These are phyloP conservation scores for Monarcha castaneiventris DNA, from an alignment of 2,113 vertebrate species.

Conservation along the genomic window DNA sequence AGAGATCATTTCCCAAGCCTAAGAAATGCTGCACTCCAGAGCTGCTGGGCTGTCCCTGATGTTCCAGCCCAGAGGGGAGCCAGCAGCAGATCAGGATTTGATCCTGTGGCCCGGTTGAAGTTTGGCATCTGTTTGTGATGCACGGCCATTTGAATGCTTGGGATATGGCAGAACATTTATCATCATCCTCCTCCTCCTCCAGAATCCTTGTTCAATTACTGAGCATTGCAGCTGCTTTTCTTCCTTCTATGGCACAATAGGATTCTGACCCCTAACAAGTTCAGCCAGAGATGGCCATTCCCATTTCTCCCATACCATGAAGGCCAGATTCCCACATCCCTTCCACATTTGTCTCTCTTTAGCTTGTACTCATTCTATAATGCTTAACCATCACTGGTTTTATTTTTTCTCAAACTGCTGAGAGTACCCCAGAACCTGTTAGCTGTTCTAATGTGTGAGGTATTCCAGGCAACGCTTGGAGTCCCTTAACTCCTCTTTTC, in stretches of 20 bases:
- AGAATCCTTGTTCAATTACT: background rate
- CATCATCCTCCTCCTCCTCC: background rate
- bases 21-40: background rate
- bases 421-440: background rate
- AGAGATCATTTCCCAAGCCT: background rate
- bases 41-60: background rate
- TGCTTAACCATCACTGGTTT: background rate
- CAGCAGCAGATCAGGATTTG: background rate
- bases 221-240: background rate
- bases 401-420: background rate
- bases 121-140: background rate
- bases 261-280: background rate
- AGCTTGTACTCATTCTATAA: background rate
- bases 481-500: background rate
- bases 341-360: background rate
- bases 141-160: background rate
- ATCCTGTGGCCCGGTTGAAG: background rate
- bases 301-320: too few species aligned
- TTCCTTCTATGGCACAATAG: background rate
- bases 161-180: background rate
- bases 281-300: background rate
- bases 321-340: fast-evolving
- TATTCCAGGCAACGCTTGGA: background rate
- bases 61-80: background rate
- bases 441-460: background rate